Base-by-base conservation (phyloP, 2,888 invertebrate species). In the Euproctis similis region DNA sequence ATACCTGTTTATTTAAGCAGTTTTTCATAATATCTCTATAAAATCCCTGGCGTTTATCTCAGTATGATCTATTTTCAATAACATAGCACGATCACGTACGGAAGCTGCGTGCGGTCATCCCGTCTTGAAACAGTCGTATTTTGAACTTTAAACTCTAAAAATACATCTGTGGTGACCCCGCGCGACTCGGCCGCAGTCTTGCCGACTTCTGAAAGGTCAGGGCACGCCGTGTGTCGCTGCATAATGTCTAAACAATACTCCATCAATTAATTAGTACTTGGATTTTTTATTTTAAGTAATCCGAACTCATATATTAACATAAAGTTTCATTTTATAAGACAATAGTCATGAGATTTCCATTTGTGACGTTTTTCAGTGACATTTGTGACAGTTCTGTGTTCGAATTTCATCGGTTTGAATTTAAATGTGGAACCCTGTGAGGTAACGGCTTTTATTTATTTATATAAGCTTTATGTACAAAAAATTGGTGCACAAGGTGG, bases 61-160 rank as follows among this genome's bases (percentile, higher is more conserved):
- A 24, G 17, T 46, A 31, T 39, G 36, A 39, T 49, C 35, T 40
- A 43, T 50, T 46, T 28, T 24, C 37, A 49, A 43, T 42, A 41
- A 38, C 24, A 35, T 33, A 37, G 35, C 31, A 32, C 44, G 42
- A 48, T 52, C 48, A 47, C 43, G 53, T 43, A 46, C 61, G 67
- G 65, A 66, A 66, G 59, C 50, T 31, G 31, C 37, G 37, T 33
- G 38, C 53, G 56, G 42, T 51, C 54, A 50, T 46, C 58, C 50
- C 53, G 55, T 53, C 62, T 64, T 60, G 64, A 47, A 72, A 67
- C 70, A 68, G 68, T 61, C 70, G 80, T 77, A 81, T 81, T 84
- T 78, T 85, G 85, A 85, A 85, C 85, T 85, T 85, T 85, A 81
- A 85, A 85, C 85, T 84, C 85, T 85, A 85, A 84, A 85, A 85